Base-by-base conservation (phyloP, 2,113 vertebrate genomes). In the Colaptes auratus region DNA sequence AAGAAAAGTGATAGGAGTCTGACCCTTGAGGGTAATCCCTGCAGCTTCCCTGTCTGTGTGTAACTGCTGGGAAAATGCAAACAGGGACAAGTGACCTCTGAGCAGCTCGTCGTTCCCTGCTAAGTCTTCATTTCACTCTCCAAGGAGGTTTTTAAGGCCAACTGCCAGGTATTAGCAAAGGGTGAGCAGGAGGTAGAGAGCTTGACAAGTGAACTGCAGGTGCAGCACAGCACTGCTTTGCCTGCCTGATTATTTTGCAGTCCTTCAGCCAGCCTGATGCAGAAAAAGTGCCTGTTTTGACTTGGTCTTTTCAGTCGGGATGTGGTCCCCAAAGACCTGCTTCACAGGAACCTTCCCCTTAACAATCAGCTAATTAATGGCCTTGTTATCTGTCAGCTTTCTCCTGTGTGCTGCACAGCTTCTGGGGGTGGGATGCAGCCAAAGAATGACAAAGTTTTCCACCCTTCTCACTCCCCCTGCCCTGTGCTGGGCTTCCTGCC, bases 331-430 rank as follows among this genome's bases (percentile, higher is more conserved):
- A 15, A 78, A 81, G 80, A 64, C 12, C 39, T 53, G 28, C 79
- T 77, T 85, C 31, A 12, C 67, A 31, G 69, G 82, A 91, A 9
- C 85, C 56, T 88, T 88, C 44, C 65, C 80, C 86, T 93, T 27
- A 91, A 53, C 84, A 59, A 64, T 84, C 84, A 77, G 90, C 96
- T 96, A 90, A 94, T 95, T 96, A 95, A 95, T 53, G 48, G 19
- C 86, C 58, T 86, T 70, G 83, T 88, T 94, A 90, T 96, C 92
- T 88, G 69, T 88, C 86, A 86, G 84, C 89, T 88, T 88, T 93
- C 89, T 80, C 78, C 82, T 39, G 25, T 72, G 50, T 66, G 36
- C 75, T 74, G 48, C 17, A 9, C 30, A 65, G 92, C 84, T 90
- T 56, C 80, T 96, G 64, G 31, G 66, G 75, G 56, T 91, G 73